Evolutionary conservation across 2,888 invertebrate genomes (phyloP), one percentile per base, ranked within the genome.

Genomic region (Ceraclea dissimilis): DNA sequence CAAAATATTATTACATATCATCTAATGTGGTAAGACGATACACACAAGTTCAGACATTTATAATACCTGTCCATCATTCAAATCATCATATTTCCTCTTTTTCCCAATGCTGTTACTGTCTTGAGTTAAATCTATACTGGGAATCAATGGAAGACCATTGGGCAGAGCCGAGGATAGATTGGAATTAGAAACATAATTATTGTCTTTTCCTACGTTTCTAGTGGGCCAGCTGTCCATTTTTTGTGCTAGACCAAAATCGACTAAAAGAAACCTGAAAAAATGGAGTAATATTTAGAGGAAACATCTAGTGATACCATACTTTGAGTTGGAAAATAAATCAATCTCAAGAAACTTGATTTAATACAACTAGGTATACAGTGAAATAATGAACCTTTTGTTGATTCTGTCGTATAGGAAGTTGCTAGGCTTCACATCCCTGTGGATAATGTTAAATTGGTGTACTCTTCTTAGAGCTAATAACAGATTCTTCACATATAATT

Each of bases 231-330:
- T 47, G 49, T 61, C 59, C 20, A 79, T 73, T 48, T 80, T 79
- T 71, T 93, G 91, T 19, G 93, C 90, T 61, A 94, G 76, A 0
- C 94, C 94, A 77, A 94, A 94, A 72, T 94, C 93, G 13, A 94
- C 91, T 60, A 93, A 72, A 52, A 90, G 76, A 71, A 85, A 89
- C 66, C 86, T 85, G 65, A 11, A 66, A 65, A 49, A 22, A 46
- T n/a, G n/a, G n/a, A n/a, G n/a, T n/a, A n/a, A n/a, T n/a, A n/a
- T n/a, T n/a, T n/a, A n/a, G n/a, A n/a, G n/a, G n/a, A n/a, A n/a
- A n/a, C n/a, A n/a, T n/a, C n/a, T n/a, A n/a, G n/a, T n/a, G n/a
- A n/a, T n/a, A n/a, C n/a, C n/a, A n/a, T n/a, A n/a, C n/a, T n/a
- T n/a, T n/a, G n/a, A n/a, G n/a, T n/a, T n/a, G n/a, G n/a, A n/a